Evolutionary conservation across 2,797 vertebrate species (phyloP).

Genomic region (Melanogrammus aeglefinus): DNA sequence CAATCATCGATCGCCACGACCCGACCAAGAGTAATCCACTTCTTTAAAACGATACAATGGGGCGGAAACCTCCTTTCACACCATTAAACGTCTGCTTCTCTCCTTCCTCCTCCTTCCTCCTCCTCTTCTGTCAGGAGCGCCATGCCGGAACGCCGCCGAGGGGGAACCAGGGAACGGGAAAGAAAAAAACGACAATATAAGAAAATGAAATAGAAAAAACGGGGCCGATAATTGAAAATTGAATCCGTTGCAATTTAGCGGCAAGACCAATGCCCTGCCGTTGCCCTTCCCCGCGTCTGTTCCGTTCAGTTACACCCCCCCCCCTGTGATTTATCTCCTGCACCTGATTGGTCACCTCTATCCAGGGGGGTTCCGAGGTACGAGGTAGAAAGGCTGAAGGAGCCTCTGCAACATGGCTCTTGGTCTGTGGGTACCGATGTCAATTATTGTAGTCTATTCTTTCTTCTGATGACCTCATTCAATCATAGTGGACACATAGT

Average conservation of each 20-base stretch:
- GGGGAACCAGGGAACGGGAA: slow-evolving; percentile 2
- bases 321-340: slow-evolving; percentile 20
- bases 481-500: too few relatives aligned
- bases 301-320: neutral
- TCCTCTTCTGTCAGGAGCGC: neutral
- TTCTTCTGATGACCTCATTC: too few relatives aligned
- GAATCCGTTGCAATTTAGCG: slow-evolving; percentile 38
- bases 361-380: slow-evolving; percentile 2
- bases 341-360: slow-evolving; percentile 2
- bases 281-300: slow-evolving; percentile 12
- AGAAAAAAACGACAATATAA: slow-evolving; percentile 15
- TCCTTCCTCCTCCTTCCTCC: slow-evolving; percentile 18
- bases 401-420: neutral
- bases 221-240: slow-evolving; percentile 44
- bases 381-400: neutral
- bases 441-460: too few relatives aligned
- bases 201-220: slow-evolving; percentile 33
- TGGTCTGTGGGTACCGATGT: neutral
- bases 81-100: slow-evolving; percentile 34
- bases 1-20: neutral
- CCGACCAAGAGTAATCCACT: slow-evolving; percentile 3
- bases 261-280: slow-evolving; percentile 21
- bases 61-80: slow-evolving; percentile 25
- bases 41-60: slow-evolving; percentile 25
- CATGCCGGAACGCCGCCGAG: slow-evolving; percentile 11